Evolutionary conservation across 2,888 invertebrate species (phyloP), one percentile per base, ranked within the genome.

Genomic region (Netelia melanura): DNA sequence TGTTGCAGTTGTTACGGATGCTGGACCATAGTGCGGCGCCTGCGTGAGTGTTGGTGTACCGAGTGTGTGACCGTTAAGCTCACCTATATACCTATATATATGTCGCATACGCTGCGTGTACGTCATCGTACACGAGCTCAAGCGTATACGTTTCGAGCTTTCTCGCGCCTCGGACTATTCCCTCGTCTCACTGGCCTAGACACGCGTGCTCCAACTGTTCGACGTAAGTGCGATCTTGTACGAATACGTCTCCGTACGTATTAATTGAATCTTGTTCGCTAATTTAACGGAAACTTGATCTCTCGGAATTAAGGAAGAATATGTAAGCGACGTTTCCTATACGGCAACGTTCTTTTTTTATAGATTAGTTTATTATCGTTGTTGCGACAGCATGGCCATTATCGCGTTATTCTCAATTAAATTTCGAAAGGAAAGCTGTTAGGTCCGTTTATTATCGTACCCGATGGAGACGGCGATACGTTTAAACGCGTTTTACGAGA

Each of bases 1-100:
- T 54, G 70, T n/a, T 44, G 56, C 71, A 21, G 48, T 62, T 56
- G 62, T 56, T 62, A 72, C 74, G 68, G 54, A 68, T 79, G 56
- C 62, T 67, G 78, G 78, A 74, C 54, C 70, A 56, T 43, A 77
- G 74, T 65, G 68, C 75, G 17, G 75, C 79, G 79, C 75, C 75
- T 83, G 83, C 83, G 83, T 79, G 25, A 58, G 48, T 56, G 62
- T 75, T 44, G 56, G 78, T 79, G 78, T 74, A 62, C 25, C 62
- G 56, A 74, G 48, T 48, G 48, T 48, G 48, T 48, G 48, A 25
- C 70, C 78, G 56, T 79, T 75, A 56, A 38, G 38, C 74, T n/a
- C 58, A 52, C 1, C 48, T 48, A 71, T 17, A 71, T 10, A 54
- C 3, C 30, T 52, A 25, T 68, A 21, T 68, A 6, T 52, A 48